Base-by-base conservation (phyloP, 2,888 invertebrate genomes). In the Sabatieria punctata region DNA sequence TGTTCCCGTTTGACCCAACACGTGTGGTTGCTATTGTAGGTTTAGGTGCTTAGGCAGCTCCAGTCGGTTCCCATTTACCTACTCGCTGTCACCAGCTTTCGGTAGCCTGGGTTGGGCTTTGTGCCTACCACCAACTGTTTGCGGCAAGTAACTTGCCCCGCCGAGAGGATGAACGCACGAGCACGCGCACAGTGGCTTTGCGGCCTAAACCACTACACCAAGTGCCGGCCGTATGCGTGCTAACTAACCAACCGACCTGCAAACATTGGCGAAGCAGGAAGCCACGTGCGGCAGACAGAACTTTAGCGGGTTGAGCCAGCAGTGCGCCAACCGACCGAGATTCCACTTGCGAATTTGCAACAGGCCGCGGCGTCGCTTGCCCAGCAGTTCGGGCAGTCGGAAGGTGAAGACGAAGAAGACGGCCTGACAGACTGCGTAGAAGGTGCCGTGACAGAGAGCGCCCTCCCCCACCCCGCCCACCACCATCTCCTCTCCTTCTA, bases 321-420 rank as follows among this genome's bases (percentile, higher is more conserved):
- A 80, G 0, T 82, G 82, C 1, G 91, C 81, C 25, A 95, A 76
- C 46, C 84, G 79, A 0, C 82, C 79, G 43, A 95, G 71, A 65
- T 86, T 84, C 24, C 91, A 71, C 23, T 78, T 78, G 63, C 82
- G 79, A 36, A 88, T 73, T 65, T 82, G 84, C 45, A 77, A 71
- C 43, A 85, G 67, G 68, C 78, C 86, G n/a, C n/a, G n/a, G 8
- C 30, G 30, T 30, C 30, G 50, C 25, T 50, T 49, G 47, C 73
- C 74, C 38, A 85, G 77, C 55, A 93, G 72, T 61, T 88, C 81
- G 56, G 78, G 79, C 64, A 85, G 82, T 50, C 86, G 77, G 65
- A 89, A 91, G 0, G 84, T 81, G 50, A 95, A 78, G 18, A 89
- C 73, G 67, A 93, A 89, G 70, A 95, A 91, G 39, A 91, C 72